A percentile compares a stretch with the other conserved stretches of the same genome.
Conservation (phyloP, 2,797 vertebrate species). For the Rousettus madagascariensis region DNA sequence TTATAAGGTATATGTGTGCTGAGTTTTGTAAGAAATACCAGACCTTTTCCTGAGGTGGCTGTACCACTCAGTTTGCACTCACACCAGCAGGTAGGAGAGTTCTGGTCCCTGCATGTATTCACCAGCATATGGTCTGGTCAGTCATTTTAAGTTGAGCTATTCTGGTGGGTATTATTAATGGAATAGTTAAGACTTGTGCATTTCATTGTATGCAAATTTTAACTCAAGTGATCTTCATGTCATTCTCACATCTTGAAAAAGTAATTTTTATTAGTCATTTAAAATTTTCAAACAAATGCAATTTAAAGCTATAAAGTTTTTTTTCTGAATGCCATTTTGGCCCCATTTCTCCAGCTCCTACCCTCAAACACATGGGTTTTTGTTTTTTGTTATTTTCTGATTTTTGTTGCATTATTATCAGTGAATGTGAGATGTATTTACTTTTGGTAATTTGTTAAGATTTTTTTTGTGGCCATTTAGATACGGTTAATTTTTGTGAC, state of each 20-base stretch:
- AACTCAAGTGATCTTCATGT: not conserved
- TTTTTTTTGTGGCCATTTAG: not conserved
- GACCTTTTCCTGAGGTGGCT: not conserved
- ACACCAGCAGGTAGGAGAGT: not conserved
- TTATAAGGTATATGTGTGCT: too few species aligned
- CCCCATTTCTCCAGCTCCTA: rapidly evolving
- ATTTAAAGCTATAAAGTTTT: not conserved
- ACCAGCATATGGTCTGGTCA: not conserved
- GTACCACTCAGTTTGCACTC: too few species aligned
- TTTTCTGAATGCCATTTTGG: not conserved
- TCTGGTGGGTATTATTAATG: not conserved
- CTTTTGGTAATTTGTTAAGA: not conserved
- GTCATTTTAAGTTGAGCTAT: not conserved
- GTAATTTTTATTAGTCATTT: not conserved
- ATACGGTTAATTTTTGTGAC: not conserved
- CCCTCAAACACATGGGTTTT: not conserved
- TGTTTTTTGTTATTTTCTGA: not conserved
- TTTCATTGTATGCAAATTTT: not conserved
- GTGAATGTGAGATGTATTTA: not conserved
- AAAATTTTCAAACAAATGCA: not conserved
- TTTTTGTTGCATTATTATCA: not conserved
- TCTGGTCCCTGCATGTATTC: rapidly evolving
- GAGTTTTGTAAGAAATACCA: not conserved
- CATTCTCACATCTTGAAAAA: not conserved
- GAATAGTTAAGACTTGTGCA: not conserved